Conservation (phyloP, 1,140 invertebrate species). For the Acromyrmex heyeri region DNA sequence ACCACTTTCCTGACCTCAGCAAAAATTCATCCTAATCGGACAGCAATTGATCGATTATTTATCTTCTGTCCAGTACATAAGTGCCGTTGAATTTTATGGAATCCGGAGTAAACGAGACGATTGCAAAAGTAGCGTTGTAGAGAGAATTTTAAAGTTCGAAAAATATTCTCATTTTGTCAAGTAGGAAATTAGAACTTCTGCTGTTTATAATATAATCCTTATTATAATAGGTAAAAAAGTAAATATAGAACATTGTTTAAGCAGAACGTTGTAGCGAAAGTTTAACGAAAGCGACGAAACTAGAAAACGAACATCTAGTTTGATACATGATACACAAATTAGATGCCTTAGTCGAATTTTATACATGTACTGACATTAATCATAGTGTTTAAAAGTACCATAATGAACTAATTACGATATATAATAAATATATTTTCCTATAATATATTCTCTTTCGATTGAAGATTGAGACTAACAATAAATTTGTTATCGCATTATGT, state of each 20-base stretch:
- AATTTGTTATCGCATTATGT: slow-evolving; percentile 34
- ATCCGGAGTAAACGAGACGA: neutral
- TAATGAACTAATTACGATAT: slow-evolving; percentile 31
- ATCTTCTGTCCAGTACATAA: slow-evolving; percentile 36
- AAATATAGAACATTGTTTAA: slow-evolving; percentile 1
- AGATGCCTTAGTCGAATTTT: slow-evolving; percentile 47
- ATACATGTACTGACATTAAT: slow-evolving; percentile 38
- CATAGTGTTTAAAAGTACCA: slow-evolving; percentile 25
- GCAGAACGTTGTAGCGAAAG: neutral
- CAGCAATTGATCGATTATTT: slow-evolving; percentile 57
- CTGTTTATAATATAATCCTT: slow-evolving; percentile 23
- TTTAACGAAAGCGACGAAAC: neutral
- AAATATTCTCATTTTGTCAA: slow-evolving; percentile 14
- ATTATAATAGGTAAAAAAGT: slow-evolving; percentile 12
- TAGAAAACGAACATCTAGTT: slow-evolving; percentile 37
- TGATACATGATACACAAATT: slow-evolving; percentile 11
- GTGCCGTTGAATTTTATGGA: slow-evolving; percentile 6
- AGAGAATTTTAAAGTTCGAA: slow-evolving; percentile 1
- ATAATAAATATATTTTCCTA: slow-evolving; percentile 62
- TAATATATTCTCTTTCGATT: slow-evolving; percentile 27
- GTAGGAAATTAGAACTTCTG: slow-evolving; percentile 44
- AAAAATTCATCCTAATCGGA: slow-evolving; percentile 31
- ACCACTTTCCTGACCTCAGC: slow-evolving; percentile 90
- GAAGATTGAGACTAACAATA: neutral
- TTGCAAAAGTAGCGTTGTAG: neutral